Conservation (phyloP, 1,140 invertebrate species). For the Pomacea maculata region DNA sequence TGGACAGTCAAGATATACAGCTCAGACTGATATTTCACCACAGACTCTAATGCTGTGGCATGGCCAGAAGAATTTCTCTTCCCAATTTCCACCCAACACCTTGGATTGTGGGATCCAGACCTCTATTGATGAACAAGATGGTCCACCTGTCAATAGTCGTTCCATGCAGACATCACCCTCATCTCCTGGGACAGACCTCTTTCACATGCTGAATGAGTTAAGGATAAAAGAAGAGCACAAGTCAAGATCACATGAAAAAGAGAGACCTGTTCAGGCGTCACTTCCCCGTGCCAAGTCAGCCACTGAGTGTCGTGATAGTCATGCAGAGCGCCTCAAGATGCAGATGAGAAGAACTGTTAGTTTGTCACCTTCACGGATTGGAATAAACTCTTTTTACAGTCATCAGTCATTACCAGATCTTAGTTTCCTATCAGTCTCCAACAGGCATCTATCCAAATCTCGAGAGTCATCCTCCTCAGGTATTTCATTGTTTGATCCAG, state of each 20-base stretch:
- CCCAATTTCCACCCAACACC: constrained; percentile 59
- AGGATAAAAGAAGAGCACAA: constrained; percentile 14
- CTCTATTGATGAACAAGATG: constrained; percentile 33
- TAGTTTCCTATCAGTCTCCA: constrained; percentile 39
- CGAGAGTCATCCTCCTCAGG: constrained; percentile 27
- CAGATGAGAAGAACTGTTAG: constrained; percentile 28
- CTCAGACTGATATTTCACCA: constrained; percentile 50
- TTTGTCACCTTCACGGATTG: constrained; percentile 32
- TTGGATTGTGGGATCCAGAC: constrained; percentile 58
- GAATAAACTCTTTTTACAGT: constrained; percentile 43
- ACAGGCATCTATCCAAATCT: constrained; percentile 2
- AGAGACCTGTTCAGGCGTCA: not conserved
- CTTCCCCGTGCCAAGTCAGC: constrained; percentile 24
- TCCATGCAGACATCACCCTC: constrained; percentile 49
- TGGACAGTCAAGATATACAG: constrained; percentile 9
- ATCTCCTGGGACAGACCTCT: constrained; percentile 42
- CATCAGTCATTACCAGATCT: constrained; percentile 56
- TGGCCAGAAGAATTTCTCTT: constrained; percentile 58
- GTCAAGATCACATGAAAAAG: not conserved
- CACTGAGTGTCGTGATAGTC: constrained; percentile 24
- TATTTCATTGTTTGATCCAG: constrained; percentile 49
- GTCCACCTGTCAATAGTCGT: constrained; percentile 25
- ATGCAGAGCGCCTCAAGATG: constrained; percentile 10
- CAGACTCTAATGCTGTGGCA: constrained; percentile 55
- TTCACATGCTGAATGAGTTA: constrained; percentile 49